Conservation (phyloP, 1,140 invertebrate species). For the Temnothorax nylanderi region DNA sequence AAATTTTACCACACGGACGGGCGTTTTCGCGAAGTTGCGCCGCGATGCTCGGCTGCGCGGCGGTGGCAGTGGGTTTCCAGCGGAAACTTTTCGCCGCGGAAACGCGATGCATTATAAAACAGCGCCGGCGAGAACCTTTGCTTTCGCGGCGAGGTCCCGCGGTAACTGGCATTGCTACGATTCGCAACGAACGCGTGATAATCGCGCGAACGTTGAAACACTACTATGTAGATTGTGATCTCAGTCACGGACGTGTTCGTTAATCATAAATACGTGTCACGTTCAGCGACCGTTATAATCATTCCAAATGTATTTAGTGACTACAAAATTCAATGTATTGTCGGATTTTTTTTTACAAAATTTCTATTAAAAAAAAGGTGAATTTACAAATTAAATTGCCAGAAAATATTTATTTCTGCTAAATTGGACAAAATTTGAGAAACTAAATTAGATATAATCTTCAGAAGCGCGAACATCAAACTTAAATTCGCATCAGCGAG, state of each 20-base stretch:
- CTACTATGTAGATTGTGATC: not conserved
- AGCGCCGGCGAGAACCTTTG: slow-evolving; percentile 52
- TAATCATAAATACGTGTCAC: not conserved
- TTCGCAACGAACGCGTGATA: slow-evolving; percentile 30
- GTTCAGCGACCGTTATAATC: not conserved
- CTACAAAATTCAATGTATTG: not conserved
- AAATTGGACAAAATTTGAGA: not conserved
- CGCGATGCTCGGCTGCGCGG: slow-evolving; percentile 28
- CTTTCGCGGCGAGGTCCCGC: slow-evolving; percentile 42
- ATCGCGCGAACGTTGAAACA: slow-evolving; percentile 22
- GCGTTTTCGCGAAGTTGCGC: slow-evolving; percentile 56
- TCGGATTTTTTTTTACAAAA: not conserved
- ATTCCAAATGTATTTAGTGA: not conserved
- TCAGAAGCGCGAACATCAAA: not conserved
- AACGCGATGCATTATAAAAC: slow-evolving; percentile 62
- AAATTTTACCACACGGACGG: slow-evolving; percentile 59
- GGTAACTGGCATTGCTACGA: slow-evolving; percentile 29
- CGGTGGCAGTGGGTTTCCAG: slow-evolving; percentile 42
- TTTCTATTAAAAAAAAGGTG: not conserved
- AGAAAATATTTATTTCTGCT: not conserved
- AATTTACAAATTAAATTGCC: not conserved
- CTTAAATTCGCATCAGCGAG: not conserved
- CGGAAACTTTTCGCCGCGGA: slow-evolving; percentile 58
- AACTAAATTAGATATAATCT: not conserved
- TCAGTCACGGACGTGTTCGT: not conserved